A percentile compares a stretch with the other conserved stretches of the same genome.
Conservation (phyloP, 2,797 vertebrate species). For the Spheniscus humboldti region DNA sequence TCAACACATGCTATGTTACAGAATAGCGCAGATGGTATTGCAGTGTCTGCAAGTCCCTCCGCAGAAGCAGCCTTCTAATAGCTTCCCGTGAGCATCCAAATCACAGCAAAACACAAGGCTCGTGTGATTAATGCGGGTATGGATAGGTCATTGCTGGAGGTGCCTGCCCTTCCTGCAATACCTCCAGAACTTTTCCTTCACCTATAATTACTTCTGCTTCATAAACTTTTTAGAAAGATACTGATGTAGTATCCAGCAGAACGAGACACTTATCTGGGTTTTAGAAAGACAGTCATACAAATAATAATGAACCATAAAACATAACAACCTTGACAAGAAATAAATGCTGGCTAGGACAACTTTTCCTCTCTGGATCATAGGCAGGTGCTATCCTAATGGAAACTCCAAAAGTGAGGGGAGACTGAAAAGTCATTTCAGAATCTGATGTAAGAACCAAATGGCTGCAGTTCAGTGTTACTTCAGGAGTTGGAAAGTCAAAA, state of each 20-base stretch:
- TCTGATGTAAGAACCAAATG: slow-evolving; percentile 44
- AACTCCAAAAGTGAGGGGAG: not conserved
- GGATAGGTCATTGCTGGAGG: not conserved
- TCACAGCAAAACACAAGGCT: not conserved
- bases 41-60: not conserved
- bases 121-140: rapidly evolving
- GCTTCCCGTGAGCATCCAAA: not conserved
- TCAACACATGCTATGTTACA: rapidly evolving
- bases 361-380: not conserved
- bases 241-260: not conserved
- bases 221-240: not conserved
- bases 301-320: not conserved
- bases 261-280: not conserved
- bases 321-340: not conserved
- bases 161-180: not conserved
- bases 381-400: slow-evolving; percentile 34
- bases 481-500: not conserved
- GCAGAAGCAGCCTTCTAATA: not conserved
- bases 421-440: slow-evolving; percentile 3
- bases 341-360: not conserved
- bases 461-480: not conserved
- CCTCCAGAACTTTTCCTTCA: not conserved
- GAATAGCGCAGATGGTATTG: not conserved
- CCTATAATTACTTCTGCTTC: not conserved
- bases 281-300: not conserved